Conservation (phyloP, 92 coral and sea anemone species). For the Heteractis magnifica region DNA sequence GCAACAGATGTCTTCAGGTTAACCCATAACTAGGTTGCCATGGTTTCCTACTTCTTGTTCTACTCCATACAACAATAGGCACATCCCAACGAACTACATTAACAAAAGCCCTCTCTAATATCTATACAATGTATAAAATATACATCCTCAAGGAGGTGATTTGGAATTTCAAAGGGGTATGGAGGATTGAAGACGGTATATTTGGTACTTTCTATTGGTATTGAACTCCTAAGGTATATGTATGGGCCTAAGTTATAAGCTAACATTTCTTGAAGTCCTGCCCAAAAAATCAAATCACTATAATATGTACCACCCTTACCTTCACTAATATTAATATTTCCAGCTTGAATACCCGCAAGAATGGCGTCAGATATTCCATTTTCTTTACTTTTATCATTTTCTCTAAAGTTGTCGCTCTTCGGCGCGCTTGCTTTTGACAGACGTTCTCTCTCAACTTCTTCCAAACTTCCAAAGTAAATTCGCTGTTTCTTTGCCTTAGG, state of each 20-base stretch:
- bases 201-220: neutral
- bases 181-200: neutral
- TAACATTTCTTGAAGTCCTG: no score
- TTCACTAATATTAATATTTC: conserved; percentile 90
- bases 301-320: conserved; percentile 44
- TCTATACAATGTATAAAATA: no score
- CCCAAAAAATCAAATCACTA: neutral
- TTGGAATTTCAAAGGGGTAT: neutral
- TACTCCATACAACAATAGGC: no score
- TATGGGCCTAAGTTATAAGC: neutral
- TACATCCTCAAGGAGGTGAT: neutral
- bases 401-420: conserved; percentile 21
- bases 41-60: no score
- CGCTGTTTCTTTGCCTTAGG: conserved; percentile 79
- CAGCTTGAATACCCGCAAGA: conserved; percentile 82
- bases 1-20: no score
- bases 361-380: conserved; percentile 66
- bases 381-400: conserved; percentile 51
- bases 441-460: conserved; percentile 82
- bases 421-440: conserved; percentile 57
- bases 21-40: no score
- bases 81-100: no score
- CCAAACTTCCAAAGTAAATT: conserved; percentile 92
- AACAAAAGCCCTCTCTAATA: no score
- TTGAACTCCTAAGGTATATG: neutral